These are phyloP conservation scores for Drosophila trichaetosa DNA, from an alignment of 2,888 invertebrate species.

Conservation along the genomic window DNA sequence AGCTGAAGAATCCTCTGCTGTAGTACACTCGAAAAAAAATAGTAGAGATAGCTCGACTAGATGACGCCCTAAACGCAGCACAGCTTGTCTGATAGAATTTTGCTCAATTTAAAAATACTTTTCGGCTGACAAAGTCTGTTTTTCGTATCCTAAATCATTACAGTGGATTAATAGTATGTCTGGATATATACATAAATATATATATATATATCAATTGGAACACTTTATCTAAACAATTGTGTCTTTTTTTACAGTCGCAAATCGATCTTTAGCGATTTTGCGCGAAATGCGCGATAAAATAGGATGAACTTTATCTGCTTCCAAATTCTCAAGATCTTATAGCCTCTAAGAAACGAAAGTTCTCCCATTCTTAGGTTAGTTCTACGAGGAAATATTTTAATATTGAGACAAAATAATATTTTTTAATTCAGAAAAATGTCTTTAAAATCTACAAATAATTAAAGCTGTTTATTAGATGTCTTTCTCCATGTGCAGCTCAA, in stretches of 20 bases:
- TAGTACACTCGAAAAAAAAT: background rate
- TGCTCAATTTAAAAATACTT: background rate
- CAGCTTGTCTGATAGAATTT: background rate
- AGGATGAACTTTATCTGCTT: background rate
- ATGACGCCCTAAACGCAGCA: background rate
- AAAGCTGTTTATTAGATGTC: background rate
- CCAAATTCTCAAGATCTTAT: background rate
- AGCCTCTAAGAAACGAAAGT: accelerated
- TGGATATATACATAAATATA: too few relatives aligned
- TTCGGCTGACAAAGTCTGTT: background rate
- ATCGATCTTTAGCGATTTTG: accelerated
- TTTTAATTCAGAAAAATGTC: background rate
- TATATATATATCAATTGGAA: too few relatives aligned
- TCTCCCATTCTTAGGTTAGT: background rate
- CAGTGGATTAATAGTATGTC: background rate
- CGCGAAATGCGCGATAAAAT: background rate
- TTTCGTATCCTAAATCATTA: background rate
- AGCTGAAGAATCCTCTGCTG: constrained; percentile 11
- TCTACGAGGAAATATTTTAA: background rate
- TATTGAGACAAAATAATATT: background rate
- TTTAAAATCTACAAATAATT: background rate
- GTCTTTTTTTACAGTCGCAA: background rate
- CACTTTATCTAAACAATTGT: too few relatives aligned
- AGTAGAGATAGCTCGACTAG: background rate
- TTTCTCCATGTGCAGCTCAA: constrained; percentile 1